phyloP scores from a whole-genome alignment of 2,797 vertebrate species.

The Mus spretus region DNA sequence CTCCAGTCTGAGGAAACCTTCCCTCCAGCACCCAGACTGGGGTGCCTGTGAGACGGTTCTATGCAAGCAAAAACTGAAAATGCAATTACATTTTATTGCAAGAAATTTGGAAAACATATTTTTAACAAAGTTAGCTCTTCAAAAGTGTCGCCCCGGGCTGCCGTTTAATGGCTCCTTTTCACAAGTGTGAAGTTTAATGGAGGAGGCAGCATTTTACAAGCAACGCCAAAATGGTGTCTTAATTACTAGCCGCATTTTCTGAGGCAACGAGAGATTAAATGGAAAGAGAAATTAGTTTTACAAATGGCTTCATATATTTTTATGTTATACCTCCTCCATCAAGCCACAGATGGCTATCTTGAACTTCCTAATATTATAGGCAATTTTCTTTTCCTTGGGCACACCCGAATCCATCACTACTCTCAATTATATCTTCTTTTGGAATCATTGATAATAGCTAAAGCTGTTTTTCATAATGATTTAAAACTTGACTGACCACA shows the following conservation, averaged over 20 bases:
- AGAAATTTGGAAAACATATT: slow-evolving; percentile 83
- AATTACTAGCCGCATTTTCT: slow-evolving; percentile 85
- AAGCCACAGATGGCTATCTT: slow-evolving; percentile 84
- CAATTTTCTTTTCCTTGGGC: slow-evolving; percentile 79
- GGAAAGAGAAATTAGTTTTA: slow-evolving; percentile 85
- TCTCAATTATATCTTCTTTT: slow-evolving; percentile 71
- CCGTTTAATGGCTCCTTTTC: slow-evolving; percentile 81
- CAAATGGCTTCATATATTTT: slow-evolving; percentile 84
- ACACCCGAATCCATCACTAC: slow-evolving; percentile 68
- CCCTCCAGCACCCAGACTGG: slow-evolving; percentile 72
- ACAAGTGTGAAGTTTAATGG: slow-evolving; percentile 86
- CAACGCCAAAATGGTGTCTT: slow-evolving; percentile 83
- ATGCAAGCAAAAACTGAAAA: slow-evolving; percentile 81
- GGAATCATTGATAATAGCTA: slow-evolving; percentile 52
- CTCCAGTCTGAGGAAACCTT: slow-evolving; percentile 55
- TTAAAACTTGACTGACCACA: slow-evolving; percentile 66
- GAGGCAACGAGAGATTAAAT: slow-evolving; percentile 84
- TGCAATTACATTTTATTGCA: slow-evolving; percentile 86
- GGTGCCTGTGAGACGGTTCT: slow-evolving; percentile 68
- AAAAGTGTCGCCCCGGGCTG: slow-evolving; percentile 84
- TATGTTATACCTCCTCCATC: slow-evolving; percentile 75
- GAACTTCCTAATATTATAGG: slow-evolving; percentile 76
- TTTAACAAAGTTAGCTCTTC: slow-evolving; percentile 85
- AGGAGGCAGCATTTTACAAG: slow-evolving; percentile 81
- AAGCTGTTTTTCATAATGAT: slow-evolving; percentile 60